These are phyloP conservation scores for Panagrolaimus sp. DNA, from an alignment of 1,140 invertebrate genomes.

Conservation along the genomic window DNA sequence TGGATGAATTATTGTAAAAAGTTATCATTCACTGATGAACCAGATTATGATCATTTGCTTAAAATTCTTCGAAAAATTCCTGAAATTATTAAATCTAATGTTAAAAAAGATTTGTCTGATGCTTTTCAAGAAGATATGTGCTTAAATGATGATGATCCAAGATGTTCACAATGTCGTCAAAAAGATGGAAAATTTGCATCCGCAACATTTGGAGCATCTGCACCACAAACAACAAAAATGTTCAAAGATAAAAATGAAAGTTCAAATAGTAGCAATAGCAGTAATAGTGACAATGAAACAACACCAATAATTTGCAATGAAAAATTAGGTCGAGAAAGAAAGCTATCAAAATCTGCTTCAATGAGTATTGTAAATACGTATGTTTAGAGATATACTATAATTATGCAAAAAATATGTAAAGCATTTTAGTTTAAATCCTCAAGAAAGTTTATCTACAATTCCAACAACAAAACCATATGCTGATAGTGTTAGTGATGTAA, in stretches of 20 bases:
- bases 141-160: constrained; percentile 2
- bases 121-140: background rate
- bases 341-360: constrained; percentile 8
- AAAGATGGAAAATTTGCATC: too few relatives aligned
- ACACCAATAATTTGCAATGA: background rate
- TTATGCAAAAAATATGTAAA: background rate
- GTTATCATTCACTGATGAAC: constrained; percentile 35
- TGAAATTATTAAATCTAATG: background rate
- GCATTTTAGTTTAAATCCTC: background rate
- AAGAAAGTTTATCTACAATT: background rate
- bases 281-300: background rate
- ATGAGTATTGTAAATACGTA: constrained; percentile 2
- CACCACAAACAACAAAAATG: too few relatives aligned
- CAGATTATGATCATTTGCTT: background rate
- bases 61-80: constrained; percentile 8
- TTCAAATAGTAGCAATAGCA: background rate
- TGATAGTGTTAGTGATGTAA: background rate
- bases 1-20: constrained; percentile 42
- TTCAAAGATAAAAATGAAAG: background rate
- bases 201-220: too few relatives aligned
- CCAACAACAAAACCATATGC: background rate
- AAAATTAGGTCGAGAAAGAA: background rate
- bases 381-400: background rate
- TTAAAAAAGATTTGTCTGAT: background rate
- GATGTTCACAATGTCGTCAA: constrained; percentile 5